Percentiles rank a stretch among this genome's conserved stretches.
Conservation (phyloP, 2,113 vertebrate species). For the Prietella phreatophila region DNA sequence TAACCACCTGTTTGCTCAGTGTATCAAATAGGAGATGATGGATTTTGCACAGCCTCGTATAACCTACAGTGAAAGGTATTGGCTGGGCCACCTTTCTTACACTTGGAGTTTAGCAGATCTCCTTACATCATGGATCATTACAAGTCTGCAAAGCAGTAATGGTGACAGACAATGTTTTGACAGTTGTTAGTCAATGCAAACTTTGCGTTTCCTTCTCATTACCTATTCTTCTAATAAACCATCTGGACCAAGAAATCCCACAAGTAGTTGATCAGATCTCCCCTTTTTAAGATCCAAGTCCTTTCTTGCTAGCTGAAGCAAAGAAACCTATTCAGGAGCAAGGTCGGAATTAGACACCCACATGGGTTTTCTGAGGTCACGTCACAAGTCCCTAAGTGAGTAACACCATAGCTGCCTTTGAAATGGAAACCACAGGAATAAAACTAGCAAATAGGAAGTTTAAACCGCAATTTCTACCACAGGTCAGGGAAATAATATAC, state of each 20-base stretch:
- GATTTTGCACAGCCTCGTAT: conserved; percentile 28
- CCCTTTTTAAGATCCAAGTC: neutral
- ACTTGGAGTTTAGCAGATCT: conserved; percentile 11
- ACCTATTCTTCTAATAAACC: neutral
- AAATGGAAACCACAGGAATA: conserved; percentile 38
- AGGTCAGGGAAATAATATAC: conserved; percentile 22
- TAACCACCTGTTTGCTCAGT: conserved; percentile 25
- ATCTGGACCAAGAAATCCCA: conserved; percentile 17
- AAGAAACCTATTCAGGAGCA: conserved; percentile 32
- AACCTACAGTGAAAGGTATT: neutral
- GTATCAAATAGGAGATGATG: conserved; percentile 29
- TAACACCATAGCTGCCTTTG: conserved; percentile 37
- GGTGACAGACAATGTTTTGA: conserved; percentile 24
- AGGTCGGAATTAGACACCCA: conserved; percentile 34
- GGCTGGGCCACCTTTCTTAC: neutral
- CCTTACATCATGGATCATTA: conserved; percentile 10
- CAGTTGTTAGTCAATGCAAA: conserved; percentile 31
- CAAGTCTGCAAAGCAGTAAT: neutral
- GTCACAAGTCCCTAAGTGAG: conserved; percentile 5
- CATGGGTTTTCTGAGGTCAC: conserved; percentile 43
- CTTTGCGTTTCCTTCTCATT: conserved; percentile 20
- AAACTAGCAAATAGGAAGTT: conserved; percentile 38
- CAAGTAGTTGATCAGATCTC: neutral
- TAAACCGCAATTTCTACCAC: conserved; percentile 38
- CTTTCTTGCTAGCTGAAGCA: conserved; percentile 14